Base-by-base conservation (phyloP, 2,113 vertebrate genomes). In the Colossoma macropomum region DNA sequence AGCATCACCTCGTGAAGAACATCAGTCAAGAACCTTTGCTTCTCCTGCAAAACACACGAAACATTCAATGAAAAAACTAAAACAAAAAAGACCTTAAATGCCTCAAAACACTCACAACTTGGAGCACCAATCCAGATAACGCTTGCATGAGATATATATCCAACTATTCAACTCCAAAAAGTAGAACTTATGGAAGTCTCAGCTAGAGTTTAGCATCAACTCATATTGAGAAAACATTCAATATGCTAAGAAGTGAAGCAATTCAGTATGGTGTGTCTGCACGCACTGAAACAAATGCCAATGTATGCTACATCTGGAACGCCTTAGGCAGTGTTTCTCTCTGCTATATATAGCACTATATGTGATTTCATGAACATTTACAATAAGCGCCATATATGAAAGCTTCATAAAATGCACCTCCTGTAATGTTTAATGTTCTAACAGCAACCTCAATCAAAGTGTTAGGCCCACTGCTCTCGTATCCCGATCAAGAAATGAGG, bases 1-100 rank as follows among this genome's bases (percentile, higher is more conserved):
- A 98, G 89, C 97, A 99, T 99, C 88, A 99, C 97, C 92, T 99
- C 97, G 45, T 99, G 97, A 3, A 99, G 95, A 80, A 98, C 97
- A 79, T 99, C 97, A 0, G 97, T 99, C 91, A 99, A 94, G 90
- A 99, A 99, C 15, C 98, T 96, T 75, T 99, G 98, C 63, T 98
- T 98, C 94, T 99, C 98, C 98, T 99, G 92, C 12, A 74, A 17
- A 27, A 54, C 16, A 74, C 10, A 72, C 7, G n/a, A 34, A 34
- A 12, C 1, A 70, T 1, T 60, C 23, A 78, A 25, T n/a, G 2
- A 1, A 27, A 25, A 62, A 62, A 56, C 54, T 23, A 1, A 56
- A 56, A 56, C 54, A 56, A 23, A 62, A 25, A 12, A 62, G n/a
- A 62, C 54, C n/a, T 16, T 6, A 27, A 27, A 62, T 16, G 21